phyloP scores from a whole-genome alignment of 2,113 vertebrate species.

The Ictidomys tridecemlineatus region DNA sequence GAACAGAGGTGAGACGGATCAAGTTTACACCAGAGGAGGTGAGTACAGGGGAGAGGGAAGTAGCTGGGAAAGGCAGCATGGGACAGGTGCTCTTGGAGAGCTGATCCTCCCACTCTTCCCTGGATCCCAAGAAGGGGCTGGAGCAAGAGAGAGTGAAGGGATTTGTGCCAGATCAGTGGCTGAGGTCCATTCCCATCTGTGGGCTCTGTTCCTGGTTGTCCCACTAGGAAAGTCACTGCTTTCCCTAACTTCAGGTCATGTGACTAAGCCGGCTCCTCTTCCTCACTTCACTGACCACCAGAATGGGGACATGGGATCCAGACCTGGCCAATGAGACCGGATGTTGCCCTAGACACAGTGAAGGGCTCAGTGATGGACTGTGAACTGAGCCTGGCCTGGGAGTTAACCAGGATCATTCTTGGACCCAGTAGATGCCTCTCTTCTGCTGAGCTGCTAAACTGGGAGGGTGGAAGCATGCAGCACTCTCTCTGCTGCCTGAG shows the following conservation, averaged over 20 bases:
- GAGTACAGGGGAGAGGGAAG: rapidly evolving
- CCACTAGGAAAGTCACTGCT: neutral
- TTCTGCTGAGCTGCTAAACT: neutral
- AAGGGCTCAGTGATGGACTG: neutral
- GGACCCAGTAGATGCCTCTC: neutral
- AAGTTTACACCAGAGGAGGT: rapidly evolving
- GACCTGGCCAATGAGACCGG: neutral
- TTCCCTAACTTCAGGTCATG: neutral
- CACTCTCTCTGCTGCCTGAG: neutral
- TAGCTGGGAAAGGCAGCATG: neutral
- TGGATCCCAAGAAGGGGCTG: neutral
- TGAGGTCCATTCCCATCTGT: neutral
- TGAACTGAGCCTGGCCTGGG: neutral
- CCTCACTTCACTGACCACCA: neutral
- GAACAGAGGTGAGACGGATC: neutral
- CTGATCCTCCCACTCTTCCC: too few species aligned
- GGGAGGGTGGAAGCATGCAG: too few species aligned
- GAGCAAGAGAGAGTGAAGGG: neutral
- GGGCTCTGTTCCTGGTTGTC: neutral
- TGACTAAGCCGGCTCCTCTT: neutral
- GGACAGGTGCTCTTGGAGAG: neutral
- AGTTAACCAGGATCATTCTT: neutral
- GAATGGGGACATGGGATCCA: rapidly evolving
- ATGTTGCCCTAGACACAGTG: neutral
- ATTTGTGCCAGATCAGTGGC: neutral